phyloP scores from a whole-genome alignment of 2,113 vertebrate species.

The Passer domesticus region DNA sequence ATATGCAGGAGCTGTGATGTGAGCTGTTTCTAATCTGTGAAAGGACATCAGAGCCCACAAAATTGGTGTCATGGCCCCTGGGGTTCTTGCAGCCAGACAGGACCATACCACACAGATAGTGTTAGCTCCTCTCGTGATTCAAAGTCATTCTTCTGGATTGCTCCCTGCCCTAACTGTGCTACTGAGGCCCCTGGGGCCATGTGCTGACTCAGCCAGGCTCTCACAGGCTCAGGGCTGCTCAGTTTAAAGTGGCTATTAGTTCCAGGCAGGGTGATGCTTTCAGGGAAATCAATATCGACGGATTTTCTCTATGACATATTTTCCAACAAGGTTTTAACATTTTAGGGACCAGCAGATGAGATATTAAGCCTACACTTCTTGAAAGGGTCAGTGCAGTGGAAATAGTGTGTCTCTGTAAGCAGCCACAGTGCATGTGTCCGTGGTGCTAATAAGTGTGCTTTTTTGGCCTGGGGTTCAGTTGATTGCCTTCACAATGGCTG shows the following conservation, averaged over 20 bases:
- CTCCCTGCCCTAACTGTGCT: background rate
- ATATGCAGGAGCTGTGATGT: background rate
- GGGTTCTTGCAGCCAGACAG: background rate
- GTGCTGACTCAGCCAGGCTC: background rate
- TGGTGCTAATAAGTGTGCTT: background rate
- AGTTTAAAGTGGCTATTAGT: background rate
- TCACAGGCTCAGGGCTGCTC: background rate
- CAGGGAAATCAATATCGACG: background rate
- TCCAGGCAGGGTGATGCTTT: background rate
- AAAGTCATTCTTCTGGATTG: background rate
- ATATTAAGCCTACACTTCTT: background rate
- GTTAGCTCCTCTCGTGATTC: background rate
- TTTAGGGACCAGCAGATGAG: background rate
- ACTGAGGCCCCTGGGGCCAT: background rate
- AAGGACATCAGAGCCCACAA: background rate
- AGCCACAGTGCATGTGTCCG: background rate
- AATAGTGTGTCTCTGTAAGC: background rate
- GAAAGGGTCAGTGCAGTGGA: background rate
- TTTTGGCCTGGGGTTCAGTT: background rate
- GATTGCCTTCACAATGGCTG: background rate
- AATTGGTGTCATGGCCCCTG: background rate
- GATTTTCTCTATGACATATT: slow-evolving; percentile 11
- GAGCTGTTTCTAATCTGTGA: background rate
- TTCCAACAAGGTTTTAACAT: background rate
- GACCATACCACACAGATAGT: background rate